Evolutionary conservation across 2,113 vertebrate species (phyloP), one percentile per base, ranked within the genome.

Genomic region (Mohoua ochrocephala): DNA sequence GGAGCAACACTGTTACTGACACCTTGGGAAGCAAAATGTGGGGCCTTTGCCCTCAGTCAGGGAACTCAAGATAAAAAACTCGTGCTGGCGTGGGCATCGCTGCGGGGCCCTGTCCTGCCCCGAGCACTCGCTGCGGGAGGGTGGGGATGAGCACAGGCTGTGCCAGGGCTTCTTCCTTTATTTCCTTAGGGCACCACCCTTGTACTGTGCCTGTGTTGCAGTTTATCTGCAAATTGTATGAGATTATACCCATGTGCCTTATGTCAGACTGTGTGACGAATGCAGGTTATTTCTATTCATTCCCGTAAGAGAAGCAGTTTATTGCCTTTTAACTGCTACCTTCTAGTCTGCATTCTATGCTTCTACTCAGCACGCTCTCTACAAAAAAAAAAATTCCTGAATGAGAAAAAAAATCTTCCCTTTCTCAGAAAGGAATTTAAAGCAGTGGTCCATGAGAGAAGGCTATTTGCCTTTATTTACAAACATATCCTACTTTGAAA

Each of bases 71-170:
- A 31, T 44, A 50, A 73, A 37, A 16, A 87, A 63, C 30, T 45
- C 0, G 0, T 35, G 76, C 31, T 47, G 74, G 7, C 5, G 1
- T 7, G 39, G 47, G 39, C 11, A 14, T 33, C 31, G 18, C 42
- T 37, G 28, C 1, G 0, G 24, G 33, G 59, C 45, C 33, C 39
- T 31, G 39, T 33, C 39, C 61, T 56, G 31, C 39, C 69, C 57
- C 0, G 0, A 56, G 74, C 4, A 17, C 76, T 63, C 12, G 0
- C 33, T 27, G 26, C 4, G 17, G 56, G 52, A 59, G 30, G 2
- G 47, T 26, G 35, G 35, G 21, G 23, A 63, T 7, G 5, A 70
- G 69, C 28, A 65, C 26, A 74, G 42, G 3, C 61, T 84, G 41
- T 74, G 53, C 53, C 77, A 76, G 61, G 65, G 52, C 23, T 86